Evolutionary conservation across 2,888 invertebrate species (phyloP), one percentile per base, ranked within the genome.

Genomic region (Cristatella mucedo): DNA sequence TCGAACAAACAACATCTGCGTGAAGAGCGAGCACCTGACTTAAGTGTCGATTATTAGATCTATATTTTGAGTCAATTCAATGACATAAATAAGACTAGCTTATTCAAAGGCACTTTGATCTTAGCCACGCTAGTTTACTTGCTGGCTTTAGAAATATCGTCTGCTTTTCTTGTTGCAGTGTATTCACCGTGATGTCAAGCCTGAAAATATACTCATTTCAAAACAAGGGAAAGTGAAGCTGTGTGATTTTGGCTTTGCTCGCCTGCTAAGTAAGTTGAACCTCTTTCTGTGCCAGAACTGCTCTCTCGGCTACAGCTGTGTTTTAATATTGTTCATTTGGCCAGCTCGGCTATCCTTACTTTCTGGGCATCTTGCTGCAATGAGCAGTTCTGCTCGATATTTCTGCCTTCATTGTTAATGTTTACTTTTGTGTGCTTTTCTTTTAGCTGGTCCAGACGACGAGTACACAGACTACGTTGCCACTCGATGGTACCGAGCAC

Each of bases 381-480:
- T n/a, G n/a, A n/a, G n/a, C n/a, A n/a, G n/a, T n/a, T n/a, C n/a
- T n/a, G n/a, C n/a, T n/a, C n/a, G n/a, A n/a, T n/a, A n/a, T n/a
- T n/a, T n/a, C n/a, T n/a, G n/a, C n/a, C n/a, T n/a, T n/a, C n/a
- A n/a, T n/a, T n/a, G n/a, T n/a, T n/a, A n/a, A n/a, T n/a, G n/a
- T n/a, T n/a, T n/a, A n/a, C n/a, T n/a, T n/a, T n/a, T n/a, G n/a
- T n/a, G n/a, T 38, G 6, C 63, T 67, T 68, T 16, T 66, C 78
- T 48, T 46, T 11, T 49, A 65, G 62, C 61, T 31, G 83, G 80
- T 68, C 87, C 91, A 1, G 89, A 85, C 1, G 95, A 95, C 72
- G 85, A 87, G 65, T 97, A 93, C 67, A 97, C 95, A 40, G 97
- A 97, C 68, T 97, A 97, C 67, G 97, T 97, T 49, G 95, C 95